phyloP scores from a whole-genome alignment of 2,888 invertebrate species.

The Caenorhabditis sp. region DNA sequence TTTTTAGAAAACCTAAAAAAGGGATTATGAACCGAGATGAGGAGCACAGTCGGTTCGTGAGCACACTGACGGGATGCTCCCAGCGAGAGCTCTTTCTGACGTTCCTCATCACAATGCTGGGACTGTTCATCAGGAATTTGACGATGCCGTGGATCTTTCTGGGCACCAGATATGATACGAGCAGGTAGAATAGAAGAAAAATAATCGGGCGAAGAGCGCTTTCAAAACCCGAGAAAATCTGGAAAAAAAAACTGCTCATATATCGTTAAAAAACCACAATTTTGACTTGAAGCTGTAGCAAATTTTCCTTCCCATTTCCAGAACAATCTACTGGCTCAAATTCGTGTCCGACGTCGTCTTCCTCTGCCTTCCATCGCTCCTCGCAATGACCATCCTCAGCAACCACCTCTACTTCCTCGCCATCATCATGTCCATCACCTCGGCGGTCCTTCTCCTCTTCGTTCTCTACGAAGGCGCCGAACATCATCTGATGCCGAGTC shows the following conservation, averaged over 20 bases:
- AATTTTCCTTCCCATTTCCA: slow-evolving; percentile 23
- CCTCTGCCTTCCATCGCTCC: slow-evolving; percentile 71
- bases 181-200: slow-evolving; percentile 3
- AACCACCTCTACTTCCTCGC: slow-evolving; percentile 49
- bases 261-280: too few species aligned
- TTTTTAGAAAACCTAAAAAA: slow-evolving; percentile 20
- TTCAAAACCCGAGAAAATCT: too few species aligned
- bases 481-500: slow-evolving; percentile 10
- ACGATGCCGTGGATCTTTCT: slow-evolving; percentile 78
- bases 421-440: slow-evolving; percentile 41
- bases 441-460: slow-evolving; percentile 33
- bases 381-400: slow-evolving; percentile 68
- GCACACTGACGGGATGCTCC: slow-evolving; percentile 67
- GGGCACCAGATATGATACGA: slow-evolving; percentile 65
- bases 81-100: slow-evolving; percentile 62
- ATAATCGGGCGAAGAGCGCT: too few species aligned
- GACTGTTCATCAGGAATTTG: slow-evolving; percentile 74
- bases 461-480: slow-evolving; percentile 53
- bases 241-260: too few species aligned
- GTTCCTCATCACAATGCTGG: slow-evolving; percentile 50
- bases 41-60: slow-evolving; percentile 66
- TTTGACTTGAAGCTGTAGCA: too few species aligned
- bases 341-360: slow-evolving; percentile 75
- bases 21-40: slow-evolving; percentile 23
- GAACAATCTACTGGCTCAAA: slow-evolving; percentile 74